phyloP scores from a whole-genome alignment of 1,140 invertebrate genomes.

The Lordiphosa mommai region DNA sequence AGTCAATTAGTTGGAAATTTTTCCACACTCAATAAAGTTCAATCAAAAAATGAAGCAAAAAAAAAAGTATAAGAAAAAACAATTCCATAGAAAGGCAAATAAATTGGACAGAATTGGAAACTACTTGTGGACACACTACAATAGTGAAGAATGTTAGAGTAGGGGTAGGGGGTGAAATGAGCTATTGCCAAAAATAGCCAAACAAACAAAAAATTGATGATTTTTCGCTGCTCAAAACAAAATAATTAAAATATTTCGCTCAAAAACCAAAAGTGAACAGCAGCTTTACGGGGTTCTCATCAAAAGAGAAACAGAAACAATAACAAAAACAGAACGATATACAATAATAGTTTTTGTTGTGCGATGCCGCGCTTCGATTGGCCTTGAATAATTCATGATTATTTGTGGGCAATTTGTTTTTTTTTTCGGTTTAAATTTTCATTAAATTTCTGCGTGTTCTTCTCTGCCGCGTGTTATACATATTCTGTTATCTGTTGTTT shows the following conservation, averaged over 20 bases:
- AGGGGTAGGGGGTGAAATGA: background rate
- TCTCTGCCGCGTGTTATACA: slow-evolving; percentile 9
- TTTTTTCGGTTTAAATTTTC: slow-evolving; percentile 56
- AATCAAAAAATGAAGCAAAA: slow-evolving; percentile 45
- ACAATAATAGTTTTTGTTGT: slow-evolving; percentile 43
- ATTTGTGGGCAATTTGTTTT: slow-evolving; percentile 37
- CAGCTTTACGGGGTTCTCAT: background rate
- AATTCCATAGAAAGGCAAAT: slow-evolving; percentile 33
- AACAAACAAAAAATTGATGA: slow-evolving; percentile 2
- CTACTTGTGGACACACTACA: slow-evolving; percentile 32
- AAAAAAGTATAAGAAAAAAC: slow-evolving; percentile 34
- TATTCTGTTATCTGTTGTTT: slow-evolving; percentile 23
- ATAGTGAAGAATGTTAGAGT: slow-evolving; percentile 9
- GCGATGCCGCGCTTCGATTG: slow-evolving; percentile 29
- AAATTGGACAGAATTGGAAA: slow-evolving; percentile 29
- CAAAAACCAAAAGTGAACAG: slow-evolving; percentile 20
- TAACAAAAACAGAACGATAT: slow-evolving; percentile 16
- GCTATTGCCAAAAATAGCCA: slow-evolving; percentile 46
- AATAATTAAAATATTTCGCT: slow-evolving; percentile 61
- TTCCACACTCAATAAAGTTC: slow-evolving; percentile 60
- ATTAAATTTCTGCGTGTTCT: slow-evolving; percentile 42
- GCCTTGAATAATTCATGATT: slow-evolving; percentile 77
- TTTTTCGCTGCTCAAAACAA: slow-evolving; percentile 49
- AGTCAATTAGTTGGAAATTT: slow-evolving; percentile 60
- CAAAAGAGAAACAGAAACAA: slow-evolving; percentile 11